Evolutionary conservation across 2,797 vertebrate species (phyloP).

Genomic region (Glyptemys insculpta): DNA sequence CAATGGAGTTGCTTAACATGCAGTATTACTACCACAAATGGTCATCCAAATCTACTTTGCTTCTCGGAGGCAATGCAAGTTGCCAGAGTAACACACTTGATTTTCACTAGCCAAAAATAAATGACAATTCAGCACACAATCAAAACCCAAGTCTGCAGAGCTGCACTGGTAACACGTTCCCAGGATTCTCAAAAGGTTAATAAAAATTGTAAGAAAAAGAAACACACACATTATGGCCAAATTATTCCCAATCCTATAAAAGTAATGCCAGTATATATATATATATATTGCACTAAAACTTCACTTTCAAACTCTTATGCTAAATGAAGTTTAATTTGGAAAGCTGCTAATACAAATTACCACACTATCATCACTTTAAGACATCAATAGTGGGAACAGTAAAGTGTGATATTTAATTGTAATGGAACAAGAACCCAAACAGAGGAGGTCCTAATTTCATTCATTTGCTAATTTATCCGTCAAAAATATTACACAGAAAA

Average conservation of each 20-base stretch:
- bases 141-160: neutral
- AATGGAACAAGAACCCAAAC: slow-evolving; percentile 30
- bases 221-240: neutral
- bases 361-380: neutral
- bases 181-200: neutral
- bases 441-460: neutral
- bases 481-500: neutral
- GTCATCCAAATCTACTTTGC: neutral
- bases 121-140: neutral
- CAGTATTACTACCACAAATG: neutral
- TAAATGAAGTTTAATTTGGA: neutral
- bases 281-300: too few species aligned
- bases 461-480: neutral
- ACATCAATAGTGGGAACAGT: neutral
- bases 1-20: neutral
- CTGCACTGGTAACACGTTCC: neutral
- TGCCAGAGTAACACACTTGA: neutral
- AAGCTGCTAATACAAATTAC: neutral
- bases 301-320: neutral
- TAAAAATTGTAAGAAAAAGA: neutral
- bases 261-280: neutral
- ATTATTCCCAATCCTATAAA: neutral
- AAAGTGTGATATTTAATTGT: neutral
- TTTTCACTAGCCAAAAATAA: slow-evolving; percentile 1
- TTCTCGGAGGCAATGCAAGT: neutral